phyloP scores from a whole-genome alignment of 2,113 vertebrate genomes.

The Mellivora capensis region DNA sequence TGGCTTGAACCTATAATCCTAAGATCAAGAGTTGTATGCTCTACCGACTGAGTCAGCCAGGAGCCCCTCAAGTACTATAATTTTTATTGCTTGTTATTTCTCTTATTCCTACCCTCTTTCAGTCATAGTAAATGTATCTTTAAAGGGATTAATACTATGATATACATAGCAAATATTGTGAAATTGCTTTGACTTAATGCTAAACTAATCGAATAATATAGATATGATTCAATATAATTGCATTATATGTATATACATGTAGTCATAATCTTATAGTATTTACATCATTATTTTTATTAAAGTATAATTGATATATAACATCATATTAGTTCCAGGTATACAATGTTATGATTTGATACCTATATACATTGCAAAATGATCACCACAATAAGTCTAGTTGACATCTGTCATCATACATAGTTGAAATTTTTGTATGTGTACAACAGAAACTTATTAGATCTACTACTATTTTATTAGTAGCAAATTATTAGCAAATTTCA shows the following conservation, averaged over 20 bases:
- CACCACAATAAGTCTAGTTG: background rate
- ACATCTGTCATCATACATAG: background rate
- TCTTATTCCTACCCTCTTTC: background rate
- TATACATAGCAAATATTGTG: background rate
- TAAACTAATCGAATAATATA: background rate
- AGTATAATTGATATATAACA: background rate
- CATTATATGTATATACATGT: background rate
- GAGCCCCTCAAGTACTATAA: too few relatives aligned
- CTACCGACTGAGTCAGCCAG: too few relatives aligned
- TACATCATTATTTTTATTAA: background rate
- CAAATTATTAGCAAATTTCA: background rate
- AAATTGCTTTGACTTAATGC: background rate
- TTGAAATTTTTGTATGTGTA: background rate
- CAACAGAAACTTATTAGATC: background rate
- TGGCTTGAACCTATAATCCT: background rate
- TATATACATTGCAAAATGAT: background rate
- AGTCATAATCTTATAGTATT: background rate
- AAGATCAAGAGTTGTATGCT: background rate
- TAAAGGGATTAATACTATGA: background rate
- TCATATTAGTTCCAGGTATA: background rate
- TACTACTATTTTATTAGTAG: background rate
- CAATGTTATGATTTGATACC: background rate
- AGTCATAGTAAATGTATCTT: background rate
- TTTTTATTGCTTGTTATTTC: background rate
- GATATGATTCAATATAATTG: background rate